A percentile compares a stretch with the other conserved stretches of the same genome.
These are phyloP conservation scores for Acrobasis consociella DNA, from an alignment of 2,888 invertebrate genomes.

Conservation along the genomic window DNA sequence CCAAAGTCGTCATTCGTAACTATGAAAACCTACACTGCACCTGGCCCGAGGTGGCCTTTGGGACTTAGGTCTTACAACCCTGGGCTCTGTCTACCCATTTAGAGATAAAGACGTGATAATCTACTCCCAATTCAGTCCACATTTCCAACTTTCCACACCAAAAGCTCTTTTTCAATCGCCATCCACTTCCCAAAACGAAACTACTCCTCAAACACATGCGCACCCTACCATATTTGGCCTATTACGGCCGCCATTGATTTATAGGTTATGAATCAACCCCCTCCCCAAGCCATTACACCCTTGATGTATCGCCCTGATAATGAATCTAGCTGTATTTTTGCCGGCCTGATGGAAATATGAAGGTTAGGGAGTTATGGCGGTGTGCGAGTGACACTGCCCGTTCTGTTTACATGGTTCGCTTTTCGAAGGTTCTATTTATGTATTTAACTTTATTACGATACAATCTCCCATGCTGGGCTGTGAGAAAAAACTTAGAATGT, in stretches of 20 bases:
- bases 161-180: slow-evolving; percentile 1
- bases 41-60: too few species aligned
- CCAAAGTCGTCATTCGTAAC: too few species aligned
- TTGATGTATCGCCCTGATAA: slow-evolving; percentile 77
- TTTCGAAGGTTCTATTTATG: too few species aligned
- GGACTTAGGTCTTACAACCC: too few species aligned
- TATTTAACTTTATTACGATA: too few species aligned
- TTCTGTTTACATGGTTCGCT: too few species aligned
- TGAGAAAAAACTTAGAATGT: too few species aligned
- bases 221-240: slow-evolving; percentile 70
- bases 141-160: neutral
- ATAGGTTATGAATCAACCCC: slow-evolving; percentile 79
- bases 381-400: slow-evolving; percentile 38
- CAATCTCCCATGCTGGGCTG: too few species aligned
- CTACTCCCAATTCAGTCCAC: neutral
- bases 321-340: slow-evolving; percentile 79
- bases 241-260: slow-evolving; percentile 79
- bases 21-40: too few species aligned
- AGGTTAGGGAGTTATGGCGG: slow-evolving; percentile 49
- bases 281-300: slow-evolving; percentile 53
- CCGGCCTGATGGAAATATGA: slow-evolving; percentile 77
- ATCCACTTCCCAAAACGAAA: slow-evolving; percentile 5
- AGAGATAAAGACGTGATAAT: too few species aligned
- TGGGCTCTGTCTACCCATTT: too few species aligned
- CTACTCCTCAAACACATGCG: slow-evolving; percentile 13